A percentile compares a stretch with the other conserved stretches of the same genome.
These are phyloP conservation scores for Hemichromis elongatus DNA, from an alignment of 2,113 vertebrate genomes.

Conservation along the genomic window DNA sequence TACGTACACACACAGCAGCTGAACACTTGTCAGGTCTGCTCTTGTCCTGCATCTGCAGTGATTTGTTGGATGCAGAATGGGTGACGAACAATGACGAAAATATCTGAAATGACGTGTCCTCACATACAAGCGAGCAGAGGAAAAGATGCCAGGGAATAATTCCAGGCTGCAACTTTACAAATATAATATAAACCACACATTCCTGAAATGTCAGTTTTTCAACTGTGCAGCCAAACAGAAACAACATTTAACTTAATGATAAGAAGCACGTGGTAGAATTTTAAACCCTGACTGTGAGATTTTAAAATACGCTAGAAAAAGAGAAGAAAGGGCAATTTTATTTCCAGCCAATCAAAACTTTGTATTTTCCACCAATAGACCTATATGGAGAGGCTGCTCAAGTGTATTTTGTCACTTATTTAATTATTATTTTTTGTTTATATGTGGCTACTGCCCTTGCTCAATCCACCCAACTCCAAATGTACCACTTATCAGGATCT, in stretches of 20 bases:
- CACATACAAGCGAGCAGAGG: not conserved
- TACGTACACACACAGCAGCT: not conserved
- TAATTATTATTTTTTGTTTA: not conserved
- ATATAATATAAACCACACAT: not conserved
- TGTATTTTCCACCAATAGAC: not conserved
- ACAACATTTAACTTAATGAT: not conserved
- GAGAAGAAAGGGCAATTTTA: not conserved
- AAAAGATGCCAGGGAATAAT: not conserved
- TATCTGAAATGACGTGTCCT: not conserved
- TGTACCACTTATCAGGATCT: not conserved
- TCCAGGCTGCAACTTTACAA: not conserved
- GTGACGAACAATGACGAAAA: not conserved
- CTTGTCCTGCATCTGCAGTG: not conserved
- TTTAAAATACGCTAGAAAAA: not conserved
- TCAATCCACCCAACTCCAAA: not conserved
- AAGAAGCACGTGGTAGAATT: not conserved
- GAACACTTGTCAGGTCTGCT: constrained; percentile 27
- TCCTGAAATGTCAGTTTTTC: not conserved
- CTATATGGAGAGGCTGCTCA: no score
- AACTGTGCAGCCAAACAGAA: not conserved
- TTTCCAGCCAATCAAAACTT: not conserved
- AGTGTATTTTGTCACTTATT: no score
- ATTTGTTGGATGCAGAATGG: constrained; percentile 1
- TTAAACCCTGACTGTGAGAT: not conserved
- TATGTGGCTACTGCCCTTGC: not conserved